Percentiles rank a stretch among this genome's conserved stretches.
phyloP scores from a whole-genome alignment of 2,797 vertebrate genomes.

The Heliangelus exortis region DNA sequence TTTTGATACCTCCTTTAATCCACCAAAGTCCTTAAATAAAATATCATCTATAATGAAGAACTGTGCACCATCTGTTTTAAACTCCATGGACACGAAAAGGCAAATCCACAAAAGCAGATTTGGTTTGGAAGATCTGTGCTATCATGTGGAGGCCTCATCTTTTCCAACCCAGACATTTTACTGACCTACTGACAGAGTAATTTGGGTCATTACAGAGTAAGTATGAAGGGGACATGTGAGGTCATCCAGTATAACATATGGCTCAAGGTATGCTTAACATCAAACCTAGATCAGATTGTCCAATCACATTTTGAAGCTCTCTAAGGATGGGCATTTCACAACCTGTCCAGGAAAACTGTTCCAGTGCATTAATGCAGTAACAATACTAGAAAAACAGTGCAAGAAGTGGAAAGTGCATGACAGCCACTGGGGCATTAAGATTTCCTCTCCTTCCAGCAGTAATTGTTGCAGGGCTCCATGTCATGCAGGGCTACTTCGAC shows the following conservation, averaged over 20 bases:
- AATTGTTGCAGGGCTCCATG: not conserved
- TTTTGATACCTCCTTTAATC: not conserved
- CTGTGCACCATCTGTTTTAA: not conserved
- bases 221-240: not conserved
- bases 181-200: not conserved
- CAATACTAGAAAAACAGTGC: not conserved
- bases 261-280: not conserved
- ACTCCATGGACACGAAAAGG: not conserved
- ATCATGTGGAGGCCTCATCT: not conserved
- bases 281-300: not conserved
- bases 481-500: not conserved
- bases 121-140: not conserved
- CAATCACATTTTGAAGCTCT: not conserved
- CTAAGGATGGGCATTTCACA: not conserved
- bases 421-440: not conserved
- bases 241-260: not conserved
- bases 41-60: not conserved
- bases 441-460: not conserved
- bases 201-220: not conserved
- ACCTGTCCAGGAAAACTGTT: not conserved
- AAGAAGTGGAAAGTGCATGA: not conserved
- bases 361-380: not conserved
- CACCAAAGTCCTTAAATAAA: not conserved
- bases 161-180: not conserved
- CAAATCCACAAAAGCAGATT: not conserved